phyloP scores from a whole-genome alignment of 2,888 invertebrate genomes.

The Slavum lentiscoides region DNA sequence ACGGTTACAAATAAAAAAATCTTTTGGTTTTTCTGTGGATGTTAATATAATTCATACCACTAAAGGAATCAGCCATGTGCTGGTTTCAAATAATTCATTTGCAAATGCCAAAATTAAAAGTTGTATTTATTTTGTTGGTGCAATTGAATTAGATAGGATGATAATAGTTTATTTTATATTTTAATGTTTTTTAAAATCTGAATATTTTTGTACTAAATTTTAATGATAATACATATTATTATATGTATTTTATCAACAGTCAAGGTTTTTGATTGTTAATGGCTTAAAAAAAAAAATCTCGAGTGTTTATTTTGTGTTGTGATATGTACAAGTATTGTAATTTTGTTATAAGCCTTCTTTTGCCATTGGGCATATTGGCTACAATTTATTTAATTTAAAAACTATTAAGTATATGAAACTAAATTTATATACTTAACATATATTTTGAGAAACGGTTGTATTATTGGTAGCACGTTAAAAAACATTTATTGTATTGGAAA shows the following conservation, averaged over 20 bases:
- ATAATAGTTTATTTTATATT: not conserved
- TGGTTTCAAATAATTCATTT: not conserved
- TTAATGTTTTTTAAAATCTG: not conserved
- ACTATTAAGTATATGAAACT: too few relatives aligned
- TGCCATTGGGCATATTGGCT: too few relatives aligned
- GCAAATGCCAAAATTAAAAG: not conserved
- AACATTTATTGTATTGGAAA: too few relatives aligned
- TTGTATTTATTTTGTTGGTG: not conserved
- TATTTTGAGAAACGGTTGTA: too few relatives aligned
- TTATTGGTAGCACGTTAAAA: too few relatives aligned
- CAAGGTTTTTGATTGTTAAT: too few relatives aligned
- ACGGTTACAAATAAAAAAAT: not conserved
- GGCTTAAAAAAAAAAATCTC: not conserved
- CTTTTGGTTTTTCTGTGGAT: not conserved
- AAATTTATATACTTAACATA: too few relatives aligned
- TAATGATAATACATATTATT: not conserved
- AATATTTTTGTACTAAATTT: not conserved
- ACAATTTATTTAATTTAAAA: too few relatives aligned
- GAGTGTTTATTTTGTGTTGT: not conserved
- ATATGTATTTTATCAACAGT: not conserved
- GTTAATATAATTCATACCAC: not conserved
- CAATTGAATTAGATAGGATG: not conserved
- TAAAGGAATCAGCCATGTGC: not conserved
- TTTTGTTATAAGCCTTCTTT: too few relatives aligned
- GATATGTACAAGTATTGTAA: too few relatives aligned